Evolutionary conservation across 1,140 invertebrate species (phyloP), one percentile per base, ranked within the genome.

Genomic region (Pogonomyrmex californicus): DNA sequence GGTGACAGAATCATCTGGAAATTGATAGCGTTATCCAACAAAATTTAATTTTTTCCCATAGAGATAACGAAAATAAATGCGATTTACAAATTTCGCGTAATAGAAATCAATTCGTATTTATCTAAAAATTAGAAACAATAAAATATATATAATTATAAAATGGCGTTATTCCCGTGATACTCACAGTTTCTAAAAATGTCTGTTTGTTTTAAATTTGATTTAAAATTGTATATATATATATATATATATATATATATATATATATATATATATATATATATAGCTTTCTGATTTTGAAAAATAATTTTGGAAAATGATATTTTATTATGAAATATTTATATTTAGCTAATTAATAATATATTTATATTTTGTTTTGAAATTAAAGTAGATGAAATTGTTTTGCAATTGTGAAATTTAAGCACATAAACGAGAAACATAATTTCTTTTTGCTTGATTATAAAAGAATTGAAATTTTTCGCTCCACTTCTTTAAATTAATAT

Each of bases 11-110:
- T 68, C 63, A 41, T 41, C 23, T 23, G 6, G 7, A 73, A 73
- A 83, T 62, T 68, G 41, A 83, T 83, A 83, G 30, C 23, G 3
- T 38, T 36, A 36, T 49, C n/a, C 17, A 23, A 73, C 7, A 47
- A 82, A 58, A 71, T 44, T 58, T 33, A 30, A 33, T 44, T 36
- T 58, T n/a, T n/a, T 23, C 14, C n/a, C n/a, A n/a, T 10, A 17
- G 12, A 79, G 33, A 81, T 41, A 54, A 68, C 5, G 14, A 54
- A 41, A 70, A 1, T 30, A 1, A 36, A 70, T 41, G 23, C 23
- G 23, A 23, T 23, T 23, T 23, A 23, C 23, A 23, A 23, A 23
- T 23, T 23, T 23, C 23, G 23, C 23, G 23, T 23, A 23, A 23
- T 23, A 23, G 23, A 23, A 23, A 23, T 23, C 23, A 23, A 23